Percentiles rank a stretch among this genome's conserved stretches.
Evolutionary conservation across 2,797 vertebrate genomes (phyloP).

Genomic region (Monodelphis domestica): DNA sequence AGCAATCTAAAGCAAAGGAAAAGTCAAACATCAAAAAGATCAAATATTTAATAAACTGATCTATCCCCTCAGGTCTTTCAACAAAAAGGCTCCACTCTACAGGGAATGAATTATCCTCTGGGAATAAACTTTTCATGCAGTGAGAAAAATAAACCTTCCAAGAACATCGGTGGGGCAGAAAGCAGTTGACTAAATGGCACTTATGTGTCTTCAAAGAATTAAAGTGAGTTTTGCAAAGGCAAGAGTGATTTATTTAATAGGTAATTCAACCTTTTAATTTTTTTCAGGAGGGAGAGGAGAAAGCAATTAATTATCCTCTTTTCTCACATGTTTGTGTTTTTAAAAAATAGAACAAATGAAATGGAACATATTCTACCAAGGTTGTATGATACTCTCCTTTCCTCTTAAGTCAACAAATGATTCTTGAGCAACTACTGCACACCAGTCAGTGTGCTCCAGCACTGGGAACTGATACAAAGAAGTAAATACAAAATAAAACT

Average conservation of each 20-base stretch:
- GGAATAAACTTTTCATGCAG: slow-evolving; percentile 4
- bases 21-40: slow-evolving; percentile 53
- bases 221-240: neutral
- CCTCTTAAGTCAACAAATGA: neutral
- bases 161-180: neutral
- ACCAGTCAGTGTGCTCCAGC: neutral
- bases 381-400: slow-evolving; percentile 28
- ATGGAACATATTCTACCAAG: slow-evolving; percentile 34
- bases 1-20: slow-evolving; percentile 24
- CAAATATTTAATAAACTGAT: slow-evolving; percentile 25
- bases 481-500: neutral
- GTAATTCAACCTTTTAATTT: neutral
- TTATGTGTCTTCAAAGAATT: slow-evolving; percentile 51
- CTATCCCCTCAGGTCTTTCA: neutral
- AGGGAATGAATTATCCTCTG: slow-evolving; percentile 1
- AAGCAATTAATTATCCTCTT: neutral
- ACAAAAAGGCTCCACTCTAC: neutral
- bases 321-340: slow-evolving; percentile 10
- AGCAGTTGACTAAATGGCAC: slow-evolving; percentile 40
- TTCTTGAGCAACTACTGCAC: neutral
- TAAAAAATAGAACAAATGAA: slow-evolving; percentile 57
- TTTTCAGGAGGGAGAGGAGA: neutral
- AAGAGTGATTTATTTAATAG: neutral
- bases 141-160: neutral
- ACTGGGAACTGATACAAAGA: neutral